Base-by-base conservation (phyloP, 1,140 invertebrate genomes). In the Helicoverpa armigera region DNA sequence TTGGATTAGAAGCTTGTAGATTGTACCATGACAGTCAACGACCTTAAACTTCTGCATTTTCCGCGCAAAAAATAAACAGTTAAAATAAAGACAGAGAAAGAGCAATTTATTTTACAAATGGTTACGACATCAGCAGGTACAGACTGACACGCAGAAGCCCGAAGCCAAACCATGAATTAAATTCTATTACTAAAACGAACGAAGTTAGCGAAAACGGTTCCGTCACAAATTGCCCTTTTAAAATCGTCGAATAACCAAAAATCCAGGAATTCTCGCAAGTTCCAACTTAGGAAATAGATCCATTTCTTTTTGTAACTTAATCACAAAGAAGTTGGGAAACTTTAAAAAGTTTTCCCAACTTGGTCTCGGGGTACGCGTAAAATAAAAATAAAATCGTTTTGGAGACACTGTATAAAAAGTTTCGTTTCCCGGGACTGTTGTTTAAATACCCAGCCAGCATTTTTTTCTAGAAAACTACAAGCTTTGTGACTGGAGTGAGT, bases 311-410 rank as follows among this genome's bases (percentile, higher is more conserved):
- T 73, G 79, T 79, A 81, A 83, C 82, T 81, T 83, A 83, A 83
- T 81, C 82, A 81, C 82, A 81, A 80, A 80, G 79, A 74, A 83
- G 73, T 83, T 80, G 58, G 65, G 48, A 43, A 81, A 76, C 67
- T 81, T 75, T 79, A 78, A 79, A 58, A 82, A 79, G 69, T 70
- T 79, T 35, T 11, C 48, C 18, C 56, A 72, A 83, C 65, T 83
- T 75, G 35, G 67, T 83, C 79, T 67, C 61, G 53, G 61, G 75
- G 77, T 75, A 75, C 69, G 77, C 79, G 75, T 83, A 81, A 81
- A 83, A 83, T 83, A 83, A 83, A 83, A 83, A 81, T 81, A 81
- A 83, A 81, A 83, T 72, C 82, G 74, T 80, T 83, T 81, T 78
- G 50, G 67, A 79, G 82, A 83, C 80, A 79, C 63, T 63, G 65